Conservation (phyloP, 2,113 vertebrate genomes). For the Argyrosomus japonicus region DNA sequence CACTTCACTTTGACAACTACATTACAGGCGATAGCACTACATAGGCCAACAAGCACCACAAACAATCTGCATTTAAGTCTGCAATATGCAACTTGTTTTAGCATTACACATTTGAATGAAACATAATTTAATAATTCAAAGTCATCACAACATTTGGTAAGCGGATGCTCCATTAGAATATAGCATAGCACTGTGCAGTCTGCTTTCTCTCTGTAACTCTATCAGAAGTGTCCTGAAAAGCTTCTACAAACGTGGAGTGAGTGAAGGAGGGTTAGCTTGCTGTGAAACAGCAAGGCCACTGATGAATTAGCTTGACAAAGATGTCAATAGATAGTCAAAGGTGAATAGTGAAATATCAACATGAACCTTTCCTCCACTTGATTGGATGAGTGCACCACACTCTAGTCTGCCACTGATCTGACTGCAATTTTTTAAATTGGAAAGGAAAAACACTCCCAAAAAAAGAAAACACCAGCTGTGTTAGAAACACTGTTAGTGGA, state of each 20-base stretch:
- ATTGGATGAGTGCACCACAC: neutral
- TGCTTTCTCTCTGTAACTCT: neutral
- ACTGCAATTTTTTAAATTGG: neutral
- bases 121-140: neutral
- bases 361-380: conserved; percentile 8
- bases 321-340: conserved; percentile 3
- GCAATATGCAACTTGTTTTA: conserved; percentile 4
- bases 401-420: neutral
- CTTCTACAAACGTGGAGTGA: neutral
- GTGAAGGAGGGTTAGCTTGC: neutral
- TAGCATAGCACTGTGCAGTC: neutral
- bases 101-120: neutral
- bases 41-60: conserved; percentile 5
- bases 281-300: neutral
- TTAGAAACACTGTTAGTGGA: neutral
- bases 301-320: neutral
- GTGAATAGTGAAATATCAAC: conserved; percentile 8
- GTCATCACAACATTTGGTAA: neutral
- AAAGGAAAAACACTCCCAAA: neutral
- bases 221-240: neutral
- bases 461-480: neutral
- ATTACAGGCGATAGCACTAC: conserved; percentile 22
- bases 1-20: conserved; percentile 60
- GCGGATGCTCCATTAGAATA: neutral
- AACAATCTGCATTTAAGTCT: conserved; percentile 12